Evolutionary conservation across 2,797 vertebrate species (phyloP).

Genomic region (Microcaecilia unicolor): DNA sequence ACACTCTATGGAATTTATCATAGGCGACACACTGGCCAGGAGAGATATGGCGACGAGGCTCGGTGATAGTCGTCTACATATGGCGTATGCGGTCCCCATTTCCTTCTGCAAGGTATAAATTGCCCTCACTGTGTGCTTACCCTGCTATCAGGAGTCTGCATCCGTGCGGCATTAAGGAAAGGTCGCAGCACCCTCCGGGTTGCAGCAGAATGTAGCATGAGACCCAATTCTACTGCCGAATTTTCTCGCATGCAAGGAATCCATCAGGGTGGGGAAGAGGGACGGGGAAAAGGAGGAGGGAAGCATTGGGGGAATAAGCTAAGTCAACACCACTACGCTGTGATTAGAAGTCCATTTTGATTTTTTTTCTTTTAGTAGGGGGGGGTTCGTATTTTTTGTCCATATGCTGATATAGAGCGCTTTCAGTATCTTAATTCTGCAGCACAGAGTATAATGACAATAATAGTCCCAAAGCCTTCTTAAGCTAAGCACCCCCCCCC

Average conservation of each 20-base stretch:
- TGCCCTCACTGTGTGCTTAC: constrained; percentile 20
- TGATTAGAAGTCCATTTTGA: constrained; percentile 49
- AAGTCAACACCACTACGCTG: constrained; percentile 25
- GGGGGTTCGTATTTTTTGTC: constrained; percentile 40
- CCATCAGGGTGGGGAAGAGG: too few relatives aligned
- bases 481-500: constrained; percentile 58
- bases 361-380: too few relatives aligned
- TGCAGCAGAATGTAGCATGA: too few relatives aligned
- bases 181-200: constrained; percentile 61
- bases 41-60: constrained; percentile 27
- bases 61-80: constrained; percentile 21
- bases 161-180: constrained; percentile 47
- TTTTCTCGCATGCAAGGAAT: too few relatives aligned
- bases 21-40: constrained; percentile 35
- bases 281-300: constrained; percentile 8
- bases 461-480: constrained; percentile 29
- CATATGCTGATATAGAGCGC: constrained; percentile 55
- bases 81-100: constrained; percentile 25
- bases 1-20: constrained; percentile 39
- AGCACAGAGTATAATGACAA: constrained; percentile 66
- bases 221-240: too few relatives aligned
- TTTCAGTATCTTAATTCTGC: constrained; percentile 70
- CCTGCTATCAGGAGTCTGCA: constrained; percentile 31
- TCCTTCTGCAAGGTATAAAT: too few relatives aligned
- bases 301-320: constrained; percentile 4